A percentile compares a stretch with the other conserved stretches of the same genome.
These are phyloP conservation scores for Thereuonema tuberculata DNA, from an alignment of 1,140 invertebrate species.

Conservation along the genomic window DNA sequence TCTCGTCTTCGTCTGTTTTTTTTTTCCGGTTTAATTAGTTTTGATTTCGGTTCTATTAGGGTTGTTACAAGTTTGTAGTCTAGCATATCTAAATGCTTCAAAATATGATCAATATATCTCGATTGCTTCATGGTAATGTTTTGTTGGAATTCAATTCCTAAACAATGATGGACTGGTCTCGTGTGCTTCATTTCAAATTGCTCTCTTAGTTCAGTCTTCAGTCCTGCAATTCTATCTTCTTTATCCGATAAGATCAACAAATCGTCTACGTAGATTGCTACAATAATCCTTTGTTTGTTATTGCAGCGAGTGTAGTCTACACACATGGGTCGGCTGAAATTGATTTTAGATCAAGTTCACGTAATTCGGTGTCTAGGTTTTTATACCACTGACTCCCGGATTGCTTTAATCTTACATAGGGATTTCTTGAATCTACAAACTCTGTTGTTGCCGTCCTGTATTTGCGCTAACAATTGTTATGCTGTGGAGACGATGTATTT, in stretches of 20 bases:
- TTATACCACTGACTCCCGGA: slow-evolving; percentile 11
- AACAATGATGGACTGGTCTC: slow-evolving; percentile 18
- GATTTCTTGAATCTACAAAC: too few species aligned
- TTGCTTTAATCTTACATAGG: too few species aligned
- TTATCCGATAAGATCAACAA: slow-evolving; percentile 6
- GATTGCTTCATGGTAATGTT: slow-evolving; percentile 24
- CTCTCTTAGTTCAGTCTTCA: slow-evolving; percentile 17
- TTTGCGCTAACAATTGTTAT: too few species aligned
- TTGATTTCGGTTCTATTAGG: slow-evolving; percentile 24
- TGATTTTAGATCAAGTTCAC: slow-evolving; percentile 8
- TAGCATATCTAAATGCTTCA: slow-evolving; percentile 25
- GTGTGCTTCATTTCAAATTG: slow-evolving; percentile 21
- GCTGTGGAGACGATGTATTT: too few species aligned
- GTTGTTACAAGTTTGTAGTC: slow-evolving; percentile 21
- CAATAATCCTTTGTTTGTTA: not conserved
- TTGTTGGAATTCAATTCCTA: slow-evolving; percentile 24
- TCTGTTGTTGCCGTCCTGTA: too few species aligned
- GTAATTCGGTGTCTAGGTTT: slow-evolving; percentile 9
- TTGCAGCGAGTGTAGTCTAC: not conserved
- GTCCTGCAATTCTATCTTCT: slow-evolving; percentile 15
- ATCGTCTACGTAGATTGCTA: slow-evolving; percentile 16
- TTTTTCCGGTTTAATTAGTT: not conserved
- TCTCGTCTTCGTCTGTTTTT: not conserved
- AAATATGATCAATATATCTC: slow-evolving; percentile 25
- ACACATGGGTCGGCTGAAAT: not conserved